Percentiles rank a stretch among this genome's conserved stretches.
Evolutionary conservation across 1,140 invertebrate species (phyloP).

Genomic region (Aethina tumida): DNA sequence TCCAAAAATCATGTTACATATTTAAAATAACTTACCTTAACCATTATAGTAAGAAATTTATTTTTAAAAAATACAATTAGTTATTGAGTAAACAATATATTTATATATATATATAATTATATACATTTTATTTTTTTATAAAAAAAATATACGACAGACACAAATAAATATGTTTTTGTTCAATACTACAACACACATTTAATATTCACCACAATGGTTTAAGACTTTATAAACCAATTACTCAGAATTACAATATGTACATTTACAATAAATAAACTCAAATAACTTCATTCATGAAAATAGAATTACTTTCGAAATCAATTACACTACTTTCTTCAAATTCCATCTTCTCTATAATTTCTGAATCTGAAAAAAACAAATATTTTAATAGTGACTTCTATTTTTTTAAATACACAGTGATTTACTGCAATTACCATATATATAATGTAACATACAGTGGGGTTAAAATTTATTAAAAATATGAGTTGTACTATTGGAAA

Average conservation of each 20-base stretch:
- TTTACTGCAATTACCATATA: not conserved
- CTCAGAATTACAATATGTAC: not conserved
- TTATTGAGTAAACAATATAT: not conserved
- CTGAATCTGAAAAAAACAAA: not conserved
- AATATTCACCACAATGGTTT: not conserved
- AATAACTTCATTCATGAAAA: conserved; percentile 1
- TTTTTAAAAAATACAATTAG: not conserved
- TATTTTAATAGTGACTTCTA: not conserved
- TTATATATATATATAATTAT: not conserved
- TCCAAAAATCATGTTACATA: too few relatives aligned
- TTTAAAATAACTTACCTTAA: too few relatives aligned
- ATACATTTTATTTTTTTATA: not conserved
- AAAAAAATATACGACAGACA: not conserved
- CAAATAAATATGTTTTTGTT: not conserved
- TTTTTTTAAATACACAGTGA: not conserved
- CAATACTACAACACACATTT: not conserved
- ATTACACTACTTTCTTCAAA: not conserved
- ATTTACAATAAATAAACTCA: not conserved
- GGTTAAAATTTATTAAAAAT: not conserved
- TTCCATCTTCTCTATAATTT: not conserved
- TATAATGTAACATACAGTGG: not conserved
- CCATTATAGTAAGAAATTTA: too few relatives aligned
- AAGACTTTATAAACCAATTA: not conserved
- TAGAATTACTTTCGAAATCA: not conserved
- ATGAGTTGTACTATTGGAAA: too few relatives aligned